Conservation (phyloP, 1,140 invertebrate species). For the Euborellia annulipes region DNA sequence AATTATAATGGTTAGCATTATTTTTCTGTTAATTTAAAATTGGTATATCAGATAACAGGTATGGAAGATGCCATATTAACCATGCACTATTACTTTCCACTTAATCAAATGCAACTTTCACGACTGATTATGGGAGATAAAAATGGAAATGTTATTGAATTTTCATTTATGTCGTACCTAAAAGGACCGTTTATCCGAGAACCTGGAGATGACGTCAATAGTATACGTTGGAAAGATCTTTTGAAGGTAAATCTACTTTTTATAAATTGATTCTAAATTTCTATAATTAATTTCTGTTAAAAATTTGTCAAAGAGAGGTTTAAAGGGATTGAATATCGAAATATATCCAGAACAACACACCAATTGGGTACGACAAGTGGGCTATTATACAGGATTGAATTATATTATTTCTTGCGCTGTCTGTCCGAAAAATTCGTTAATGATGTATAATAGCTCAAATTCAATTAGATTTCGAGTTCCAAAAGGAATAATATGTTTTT, state of each 20-base stretch:
- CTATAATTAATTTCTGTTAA: conserved; percentile 19
- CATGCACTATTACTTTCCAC: conserved; percentile 45
- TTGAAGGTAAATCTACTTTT: conserved; percentile 24
- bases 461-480: conserved; percentile 20
- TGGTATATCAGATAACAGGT: conserved; percentile 25
- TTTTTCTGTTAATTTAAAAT: too few relatives aligned
- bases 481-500: conserved; percentile 11
- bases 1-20: too few relatives aligned
- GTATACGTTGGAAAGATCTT: conserved; percentile 37
- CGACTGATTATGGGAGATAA: conserved; percentile 45
- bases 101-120: conserved; percentile 35
- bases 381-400: conserved; percentile 37
- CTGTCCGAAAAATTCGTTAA: conserved; percentile 21
- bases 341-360: conserved; percentile 26
- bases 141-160: conserved; percentile 41
- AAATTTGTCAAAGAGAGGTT: conserved; percentile 20
- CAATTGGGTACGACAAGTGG: conserved; percentile 45
- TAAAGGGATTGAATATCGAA: too few relatives aligned
- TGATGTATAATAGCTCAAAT: conserved; percentile 7
- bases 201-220: conserved; percentile 34
- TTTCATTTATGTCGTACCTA: conserved; percentile 37
- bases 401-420: conserved; percentile 34
- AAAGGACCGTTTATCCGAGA: conserved; percentile 47
- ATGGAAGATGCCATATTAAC: conserved; percentile 22
- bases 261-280: too few relatives aligned